Percentiles rank a stretch among this genome's conserved stretches.
phyloP scores from a whole-genome alignment of 2,888 invertebrate genomes.

The Hirtodrosophila duncani region DNA sequence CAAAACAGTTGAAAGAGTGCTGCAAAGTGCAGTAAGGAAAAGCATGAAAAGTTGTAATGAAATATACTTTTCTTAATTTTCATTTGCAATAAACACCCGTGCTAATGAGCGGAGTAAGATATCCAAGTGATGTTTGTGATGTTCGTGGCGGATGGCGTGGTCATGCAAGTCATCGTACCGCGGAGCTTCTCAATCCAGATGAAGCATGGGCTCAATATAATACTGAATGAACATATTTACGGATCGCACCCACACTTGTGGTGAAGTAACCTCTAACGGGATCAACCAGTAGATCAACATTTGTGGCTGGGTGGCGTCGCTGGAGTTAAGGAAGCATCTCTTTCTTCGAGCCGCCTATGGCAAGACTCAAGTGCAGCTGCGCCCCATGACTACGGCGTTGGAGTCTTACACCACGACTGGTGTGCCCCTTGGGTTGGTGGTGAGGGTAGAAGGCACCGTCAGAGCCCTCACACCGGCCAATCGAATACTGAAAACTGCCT shows the following conservation, averaged over 20 bases:
- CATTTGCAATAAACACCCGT: too few species aligned
- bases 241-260: slow-evolving; percentile 91
- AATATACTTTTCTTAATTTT: too few species aligned
- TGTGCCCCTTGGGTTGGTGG: slow-evolving; percentile 82
- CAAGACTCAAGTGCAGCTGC: slow-evolving; percentile 86
- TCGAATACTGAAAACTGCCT: slow-evolving; percentile 82
- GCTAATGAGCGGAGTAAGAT: too few species aligned
- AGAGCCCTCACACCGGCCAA: slow-evolving; percentile 85
- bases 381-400: slow-evolving; percentile 76
- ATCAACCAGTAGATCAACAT: slow-evolving; percentile 86
- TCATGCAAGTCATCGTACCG: slow-evolving; percentile 78
- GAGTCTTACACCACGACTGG: slow-evolving; percentile 70
- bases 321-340: slow-evolving; percentile 89
- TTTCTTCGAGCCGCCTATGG: slow-evolving; percentile 94
- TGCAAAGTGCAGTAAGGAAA: too few species aligned
- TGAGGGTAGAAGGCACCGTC: slow-evolving; percentile 85
- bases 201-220: slow-evolving; percentile 57
- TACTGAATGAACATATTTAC: slow-evolving; percentile 81
- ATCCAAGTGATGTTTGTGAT: too few species aligned
- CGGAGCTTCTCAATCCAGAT: slow-evolving; percentile 79
- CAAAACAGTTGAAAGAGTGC: too few species aligned
- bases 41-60: too few species aligned
- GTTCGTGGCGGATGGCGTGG: too few species aligned
- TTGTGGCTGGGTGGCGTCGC: slow-evolving; percentile 95
- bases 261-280: slow-evolving; percentile 86